Evolutionary conservation across 2,797 vertebrate genomes (phyloP).

Genomic region (Parotocinclus haroldoi): DNA sequence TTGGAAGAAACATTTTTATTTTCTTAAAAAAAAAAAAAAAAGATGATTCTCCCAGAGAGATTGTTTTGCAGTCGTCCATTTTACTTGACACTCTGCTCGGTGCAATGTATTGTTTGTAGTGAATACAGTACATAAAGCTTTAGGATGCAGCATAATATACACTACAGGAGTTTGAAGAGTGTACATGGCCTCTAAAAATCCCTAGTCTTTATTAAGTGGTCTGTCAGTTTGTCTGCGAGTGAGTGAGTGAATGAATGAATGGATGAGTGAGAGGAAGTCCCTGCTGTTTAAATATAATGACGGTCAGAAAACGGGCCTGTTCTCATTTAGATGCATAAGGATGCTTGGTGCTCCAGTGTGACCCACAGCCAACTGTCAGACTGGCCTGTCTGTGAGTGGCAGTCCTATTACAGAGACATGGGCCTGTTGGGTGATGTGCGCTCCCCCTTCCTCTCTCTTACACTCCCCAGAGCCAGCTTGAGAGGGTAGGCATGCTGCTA

Average conservation of each 20-base stretch:
- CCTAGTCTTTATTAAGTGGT: background rate
- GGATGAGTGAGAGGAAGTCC: background rate
- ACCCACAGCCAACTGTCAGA: conserved; percentile 47
- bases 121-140: background rate
- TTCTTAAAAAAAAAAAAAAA: too few relatives aligned
- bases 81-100: too few relatives aligned
- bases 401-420: conserved; percentile 52
- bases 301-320: conserved; percentile 30
- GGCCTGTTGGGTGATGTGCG: conserved; percentile 41
- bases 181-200: conserved; percentile 13
- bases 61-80: background rate
- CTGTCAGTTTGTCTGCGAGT: too few relatives aligned
- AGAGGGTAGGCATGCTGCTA: conserved; percentile 38
- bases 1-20: too few relatives aligned
- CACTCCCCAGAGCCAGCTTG: conserved; percentile 41
- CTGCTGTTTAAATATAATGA: conserved; percentile 12
- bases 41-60: too few relatives aligned
- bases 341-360: conserved; percentile 41
- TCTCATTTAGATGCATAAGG: conserved; percentile 48
- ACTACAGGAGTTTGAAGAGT: background rate
- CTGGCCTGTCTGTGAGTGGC: conserved; percentile 48
- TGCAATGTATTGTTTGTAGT: background rate
- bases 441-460: conserved; percentile 20
- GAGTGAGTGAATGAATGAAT: too few relatives aligned
- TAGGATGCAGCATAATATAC: background rate